Evolutionary conservation across 2,113 vertebrate genomes (phyloP).

Genomic region (Copsychus sechellarum): DNA sequence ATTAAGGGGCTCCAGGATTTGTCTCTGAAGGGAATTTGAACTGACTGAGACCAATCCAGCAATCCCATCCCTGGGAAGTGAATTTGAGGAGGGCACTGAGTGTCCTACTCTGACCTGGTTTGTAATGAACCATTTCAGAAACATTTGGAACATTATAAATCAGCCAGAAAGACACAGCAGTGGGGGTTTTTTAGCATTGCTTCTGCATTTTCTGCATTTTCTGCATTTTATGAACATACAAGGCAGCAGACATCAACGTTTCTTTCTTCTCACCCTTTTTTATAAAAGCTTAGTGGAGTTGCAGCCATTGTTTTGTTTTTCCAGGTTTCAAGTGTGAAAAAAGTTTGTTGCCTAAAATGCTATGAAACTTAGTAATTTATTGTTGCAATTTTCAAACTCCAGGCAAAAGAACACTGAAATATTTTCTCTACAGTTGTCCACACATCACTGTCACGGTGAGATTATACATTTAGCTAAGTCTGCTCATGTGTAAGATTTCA

Average conservation of each 20-base stretch:
- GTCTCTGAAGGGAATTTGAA: conserved; percentile 27
- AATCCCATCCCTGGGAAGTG: background rate
- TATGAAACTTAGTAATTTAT: background rate
- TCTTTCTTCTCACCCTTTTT: background rate
- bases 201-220: conserved; percentile 28
- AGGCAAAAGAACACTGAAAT: background rate
- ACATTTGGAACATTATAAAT: background rate
- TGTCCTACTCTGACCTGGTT: conserved; percentile 4
- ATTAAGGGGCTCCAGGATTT: conserved; percentile 33
- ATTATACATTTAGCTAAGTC: background rate
- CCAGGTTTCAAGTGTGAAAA: background rate
- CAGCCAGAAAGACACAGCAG: background rate
- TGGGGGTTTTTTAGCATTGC: background rate
- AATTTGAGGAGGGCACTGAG: background rate
- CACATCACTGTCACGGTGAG: background rate
- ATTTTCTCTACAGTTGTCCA: background rate
- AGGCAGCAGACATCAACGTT: background rate
- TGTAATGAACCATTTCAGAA: background rate
- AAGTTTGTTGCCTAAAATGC: background rate
- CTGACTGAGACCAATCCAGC: background rate
- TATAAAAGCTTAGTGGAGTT: background rate
- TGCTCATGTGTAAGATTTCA: background rate
- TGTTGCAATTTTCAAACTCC: background rate
- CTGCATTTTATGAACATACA: background rate
- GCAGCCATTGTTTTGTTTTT: background rate